These are phyloP conservation scores for Gymnogyps californianus DNA, from an alignment of 2,113 vertebrate genomes.

Conservation along the genomic window DNA sequence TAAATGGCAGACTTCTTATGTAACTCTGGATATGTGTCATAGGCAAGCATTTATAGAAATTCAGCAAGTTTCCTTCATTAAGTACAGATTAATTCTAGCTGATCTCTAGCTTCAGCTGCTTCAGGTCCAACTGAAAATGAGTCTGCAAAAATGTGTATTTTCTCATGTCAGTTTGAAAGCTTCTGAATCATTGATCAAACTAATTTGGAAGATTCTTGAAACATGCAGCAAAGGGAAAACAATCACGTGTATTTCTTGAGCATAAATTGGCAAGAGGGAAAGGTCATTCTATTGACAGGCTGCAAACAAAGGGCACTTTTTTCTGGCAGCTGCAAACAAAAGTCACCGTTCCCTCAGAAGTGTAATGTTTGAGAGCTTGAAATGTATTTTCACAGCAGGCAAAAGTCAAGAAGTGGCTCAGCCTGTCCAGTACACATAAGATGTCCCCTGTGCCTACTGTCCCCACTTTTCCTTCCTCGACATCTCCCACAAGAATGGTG, in stretches of 20 bases:
- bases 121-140: constrained; percentile 36
- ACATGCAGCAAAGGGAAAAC: neutral
- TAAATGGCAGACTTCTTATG: constrained; percentile 27
- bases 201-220: constrained; percentile 49
- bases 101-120: constrained; percentile 20
- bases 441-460: neutral
- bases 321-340: constrained; percentile 30
- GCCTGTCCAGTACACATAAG: neutral
- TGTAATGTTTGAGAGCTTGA: neutral
- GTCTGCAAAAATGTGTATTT: constrained; percentile 33
- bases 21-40: constrained; percentile 27
- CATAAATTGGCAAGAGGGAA: constrained; percentile 24
- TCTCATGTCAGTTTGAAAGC: constrained; percentile 14
- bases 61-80: constrained; percentile 51
- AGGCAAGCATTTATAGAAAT: constrained; percentile 35
- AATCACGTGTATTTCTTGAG: constrained; percentile 23
- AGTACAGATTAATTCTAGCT: constrained; percentile 33
- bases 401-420: neutral
- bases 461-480: neutral
- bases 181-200: constrained; percentile 33
- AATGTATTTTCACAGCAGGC: neutral
- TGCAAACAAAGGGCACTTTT: constrained; percentile 44
- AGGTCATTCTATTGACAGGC: constrained; percentile 41
- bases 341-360: neutral
- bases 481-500: neutral